phyloP scores from a whole-genome alignment of 2,113 vertebrate genomes.

The Genyomyrus donnyi region DNA sequence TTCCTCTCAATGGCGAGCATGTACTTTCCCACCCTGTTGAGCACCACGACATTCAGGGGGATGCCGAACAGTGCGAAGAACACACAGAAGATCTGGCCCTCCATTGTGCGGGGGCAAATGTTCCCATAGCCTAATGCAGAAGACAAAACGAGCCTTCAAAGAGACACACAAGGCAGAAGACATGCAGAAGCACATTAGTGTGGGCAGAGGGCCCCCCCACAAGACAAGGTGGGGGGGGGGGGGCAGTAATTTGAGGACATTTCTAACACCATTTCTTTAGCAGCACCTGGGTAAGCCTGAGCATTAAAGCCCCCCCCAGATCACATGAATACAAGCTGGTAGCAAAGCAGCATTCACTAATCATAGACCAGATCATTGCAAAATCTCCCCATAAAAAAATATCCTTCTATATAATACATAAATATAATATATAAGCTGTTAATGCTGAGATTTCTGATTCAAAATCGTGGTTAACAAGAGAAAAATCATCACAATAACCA shows the following conservation, averaged over 20 bases:
- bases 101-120: constrained; percentile 64
- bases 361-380: not conserved
- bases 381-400: not conserved
- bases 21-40: constrained; percentile 77
- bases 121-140: constrained; percentile 76
- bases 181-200: not conserved
- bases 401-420: not conserved
- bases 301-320: not conserved
- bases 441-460: not conserved
- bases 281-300: not conserved
- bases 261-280: not conserved
- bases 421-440: not conserved
- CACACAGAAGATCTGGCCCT: constrained; percentile 77
- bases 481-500: not conserved
- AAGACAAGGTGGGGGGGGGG: too few species aligned
- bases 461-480: not conserved
- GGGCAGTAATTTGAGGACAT: not conserved
- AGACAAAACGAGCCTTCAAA: not conserved
- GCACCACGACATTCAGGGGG: constrained; percentile 77
- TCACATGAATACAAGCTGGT: not conserved
- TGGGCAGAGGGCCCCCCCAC: not conserved
- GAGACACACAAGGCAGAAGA: not conserved
- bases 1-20: constrained; percentile 64
- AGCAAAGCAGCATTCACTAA: not conserved
- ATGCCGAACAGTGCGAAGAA: constrained; percentile 84